These are phyloP conservation scores for Nilaparvata lugens DNA, from an alignment of 1,140 invertebrate genomes.

Conservation along the genomic window DNA sequence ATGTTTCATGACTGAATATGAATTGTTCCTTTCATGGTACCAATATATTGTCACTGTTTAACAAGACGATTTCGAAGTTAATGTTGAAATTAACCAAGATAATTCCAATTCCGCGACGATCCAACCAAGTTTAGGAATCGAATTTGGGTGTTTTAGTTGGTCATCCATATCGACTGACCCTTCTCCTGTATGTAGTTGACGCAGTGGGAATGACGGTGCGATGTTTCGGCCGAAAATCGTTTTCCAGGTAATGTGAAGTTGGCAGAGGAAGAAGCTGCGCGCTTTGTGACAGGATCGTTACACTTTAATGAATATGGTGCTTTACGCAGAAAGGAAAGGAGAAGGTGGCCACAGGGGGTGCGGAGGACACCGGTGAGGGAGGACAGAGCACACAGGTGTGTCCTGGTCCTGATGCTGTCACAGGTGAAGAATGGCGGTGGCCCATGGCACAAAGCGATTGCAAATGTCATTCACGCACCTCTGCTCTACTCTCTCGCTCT, in stretches of 20 bases:
- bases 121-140: too few relatives aligned
- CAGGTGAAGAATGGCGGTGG: neutral
- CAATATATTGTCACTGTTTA: too few relatives aligned
- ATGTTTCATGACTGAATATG: too few relatives aligned
- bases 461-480: slow-evolving; percentile 1
- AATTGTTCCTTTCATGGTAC: too few relatives aligned
- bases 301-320: too few relatives aligned
- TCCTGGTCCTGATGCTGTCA: neutral
- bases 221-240: neutral
- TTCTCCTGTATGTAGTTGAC: too few relatives aligned
- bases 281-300: too few relatives aligned
- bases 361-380: neutral
- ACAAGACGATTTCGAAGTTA: too few relatives aligned
- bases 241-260: neutral
- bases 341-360: neutral
- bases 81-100: too few relatives aligned
- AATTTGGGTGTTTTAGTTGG: too few relatives aligned
- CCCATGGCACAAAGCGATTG: neutral
- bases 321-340: neutral
- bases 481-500: neutral
- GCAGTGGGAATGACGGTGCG: neutral
- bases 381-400: neutral
- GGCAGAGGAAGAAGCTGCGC: neutral
- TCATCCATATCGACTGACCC: too few relatives aligned
- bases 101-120: too few relatives aligned